A percentile compares a stretch with the other conserved stretches of the same genome.
Conservation (phyloP, 1,140 invertebrate genomes). For the Bombyx mori region ASM3026992v2 NC_085117.1:4484001-4484500, state of each 20-base stretch:
- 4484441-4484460: neutral
- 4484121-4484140: neutral
- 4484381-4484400: neutral
- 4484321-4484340: neutral
- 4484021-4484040: too few species aligned
- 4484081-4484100: neutral
- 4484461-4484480: neutral
- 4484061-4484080: neutral
- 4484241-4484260: neutral
- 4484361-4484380: neutral
- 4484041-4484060: too few species aligned
- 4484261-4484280: neutral
- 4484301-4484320: neutral
- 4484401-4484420: neutral
- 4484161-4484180: too few species aligned
- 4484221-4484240: neutral
- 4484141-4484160: too few species aligned
- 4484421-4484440: neutral
- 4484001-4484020: too few species aligned
- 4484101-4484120: neutral
- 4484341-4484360: neutral
- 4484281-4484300: neutral
- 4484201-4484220: too few species aligned
- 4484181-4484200: too few species aligned
- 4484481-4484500: too few species aligned